Evolutionary conservation across 37 sponge, comb jelly and placozoan genomes (phyloP), one percentile per base, ranked within the genome.

Genomic region (Bolinopsis microptera): DNA sequence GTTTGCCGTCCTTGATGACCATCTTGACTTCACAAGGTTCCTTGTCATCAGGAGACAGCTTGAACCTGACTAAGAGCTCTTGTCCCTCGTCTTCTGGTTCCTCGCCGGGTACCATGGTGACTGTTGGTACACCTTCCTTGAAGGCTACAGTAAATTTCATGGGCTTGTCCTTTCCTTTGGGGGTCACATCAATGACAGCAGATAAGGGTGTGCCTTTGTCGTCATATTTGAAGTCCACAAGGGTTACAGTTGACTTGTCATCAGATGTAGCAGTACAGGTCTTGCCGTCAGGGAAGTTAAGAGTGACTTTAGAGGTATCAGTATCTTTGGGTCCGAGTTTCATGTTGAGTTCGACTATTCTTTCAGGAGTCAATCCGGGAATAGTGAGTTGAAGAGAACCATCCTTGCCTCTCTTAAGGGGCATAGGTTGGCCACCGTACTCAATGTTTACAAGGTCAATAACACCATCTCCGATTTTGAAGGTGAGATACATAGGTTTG

Each of bases 361-460:
- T 80, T 30, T 86, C 35, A 21, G 90, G 90, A 25, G 32, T 39
- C 26, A 33, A 23, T 27, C 36, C 90, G 18, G 90, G 90, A 16
- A 86, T 86, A 0, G 61, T 86, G n/a, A 86, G 61, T n/a, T 36
- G 27, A 24, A 86, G 61, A 24, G 90, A 86, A 26, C 90, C 90
- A 41, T 86, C 90, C 5, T 28, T 28, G 26, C 8, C 30, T 38
- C 35, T 39, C 90, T 86, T 86, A 0, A 33, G 90, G 9, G 90
- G 90, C 26, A 86, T 40, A 28, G 35, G 48, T 39, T 86, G 90
- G 1, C 90, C 90, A 40, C 90, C 90, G 35, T 39, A 40, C 35
- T 86, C 90, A n/a, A 86, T 86, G 90, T 34, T 86, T 24, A 86
- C 48, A 28, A 86, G 61, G 27, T 86, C 90, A 40, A 86, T 86